Base-by-base conservation (phyloP, 1,140 invertebrate genomes). In the Drosophila neocordata region DNA sequence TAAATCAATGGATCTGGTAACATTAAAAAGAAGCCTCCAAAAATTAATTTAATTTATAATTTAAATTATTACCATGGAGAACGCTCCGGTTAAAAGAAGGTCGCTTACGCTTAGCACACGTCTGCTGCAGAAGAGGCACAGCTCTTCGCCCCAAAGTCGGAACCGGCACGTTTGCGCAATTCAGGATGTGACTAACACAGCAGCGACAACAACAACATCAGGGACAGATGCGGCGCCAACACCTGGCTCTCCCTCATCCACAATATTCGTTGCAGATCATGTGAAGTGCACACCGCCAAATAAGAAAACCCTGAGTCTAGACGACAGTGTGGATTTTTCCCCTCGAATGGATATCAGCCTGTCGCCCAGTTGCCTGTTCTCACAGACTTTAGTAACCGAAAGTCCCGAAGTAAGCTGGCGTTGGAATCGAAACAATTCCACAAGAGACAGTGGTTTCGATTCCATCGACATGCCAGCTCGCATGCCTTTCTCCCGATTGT, bases 361-460 rank as follows among this genome's bases (percentile, higher is more conserved):
- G 11, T 91, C 89, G 12, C 89, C 89, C 11, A 83, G 61, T 37
- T 73, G 73, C 27, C 48, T 91, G 4, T 78, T 91, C 18, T 91
- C 89, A 1, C 89, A 91, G 48, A 89, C 89, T 2, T 53, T 91
- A 27, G 73, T 67, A 20, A 82, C 76, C 4, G 82, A 89, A 18
- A 91, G 89, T 61, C 89, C 89, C 2, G 89, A 91, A 31, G 89
- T 91, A 2, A 68, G 79, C 8, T 91, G 89, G 89, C 83, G 87
- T 11, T 91, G 89, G 89, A 78, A 80, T 18, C 76, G 71, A 6
- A 72, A 74, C 44, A 67, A 87, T 15, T 76, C 79, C 0, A 90
- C 79, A 0, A 79, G 75, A 0, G 89, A 91, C 52, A 90, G 82
- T 4, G 80, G 85, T 35, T 89, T 90, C 8, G 72, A 85, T 35